Evolutionary conservation across 1,140 invertebrate genomes (phyloP).

Genomic region (Plectrocnemia conspersa): DNA sequence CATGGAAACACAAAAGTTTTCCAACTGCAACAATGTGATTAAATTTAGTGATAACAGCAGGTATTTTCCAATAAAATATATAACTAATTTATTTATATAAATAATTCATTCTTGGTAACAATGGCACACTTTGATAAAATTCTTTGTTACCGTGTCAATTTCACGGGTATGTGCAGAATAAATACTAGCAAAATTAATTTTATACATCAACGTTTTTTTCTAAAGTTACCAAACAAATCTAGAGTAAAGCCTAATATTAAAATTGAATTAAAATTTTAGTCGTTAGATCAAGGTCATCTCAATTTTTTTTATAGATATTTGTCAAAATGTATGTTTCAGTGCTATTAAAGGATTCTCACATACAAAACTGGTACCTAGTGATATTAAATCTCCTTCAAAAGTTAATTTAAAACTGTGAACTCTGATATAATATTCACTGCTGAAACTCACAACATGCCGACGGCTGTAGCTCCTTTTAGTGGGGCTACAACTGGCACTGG

Average conservation of each 20-base stretch:
- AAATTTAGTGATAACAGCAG: conserved; percentile 97
- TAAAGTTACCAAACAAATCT: no score
- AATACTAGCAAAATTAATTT: no score
- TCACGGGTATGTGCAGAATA: no score
- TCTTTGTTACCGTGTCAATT: no score
- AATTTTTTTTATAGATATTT: conserved; percentile 8
- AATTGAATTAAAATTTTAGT: no score
- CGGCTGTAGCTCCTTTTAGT: conserved; percentile 88
- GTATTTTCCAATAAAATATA: no score
- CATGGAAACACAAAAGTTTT: conserved; percentile 77
- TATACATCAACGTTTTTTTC: no score
- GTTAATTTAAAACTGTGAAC: conserved; percentile 56
- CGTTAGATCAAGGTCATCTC: neutral
- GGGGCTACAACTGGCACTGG: conserved; percentile 96
- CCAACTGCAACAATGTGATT: conserved; percentile 93
- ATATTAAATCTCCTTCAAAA: conserved; percentile 58
- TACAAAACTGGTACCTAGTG: conserved; percentile 58
- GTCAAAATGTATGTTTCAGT: conserved; percentile 53
- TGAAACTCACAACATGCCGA: conserved; percentile 99
- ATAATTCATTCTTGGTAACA: no score
- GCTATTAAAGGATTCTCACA: conserved; percentile 83
- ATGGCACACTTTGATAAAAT: no score
- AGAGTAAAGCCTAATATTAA: no score
- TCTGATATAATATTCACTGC: conserved; percentile 97
- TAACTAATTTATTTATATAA: no score